Conservation (phyloP, 2,113 vertebrate genomes). For the Raja brachyura region DNA sequence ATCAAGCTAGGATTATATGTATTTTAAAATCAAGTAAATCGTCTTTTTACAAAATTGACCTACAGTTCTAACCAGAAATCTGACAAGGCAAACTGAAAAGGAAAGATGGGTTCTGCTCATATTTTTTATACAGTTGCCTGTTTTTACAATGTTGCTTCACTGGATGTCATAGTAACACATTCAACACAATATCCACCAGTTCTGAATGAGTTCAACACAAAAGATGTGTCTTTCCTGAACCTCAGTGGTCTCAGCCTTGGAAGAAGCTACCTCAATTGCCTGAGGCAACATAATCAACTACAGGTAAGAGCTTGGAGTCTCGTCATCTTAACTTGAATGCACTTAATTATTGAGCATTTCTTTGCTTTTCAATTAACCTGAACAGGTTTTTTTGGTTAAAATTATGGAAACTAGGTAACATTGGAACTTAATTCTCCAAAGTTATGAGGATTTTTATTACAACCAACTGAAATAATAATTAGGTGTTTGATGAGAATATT, state of each 20-base stretch:
- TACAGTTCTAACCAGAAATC: not conserved
- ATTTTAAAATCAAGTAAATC: not conserved
- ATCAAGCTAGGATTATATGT: not conserved
- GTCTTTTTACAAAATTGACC: not conserved
- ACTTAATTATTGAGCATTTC: not conserved
- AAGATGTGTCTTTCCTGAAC: slow-evolving; percentile 13
- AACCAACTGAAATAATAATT: not conserved
- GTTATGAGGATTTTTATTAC: not conserved
- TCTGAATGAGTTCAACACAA: not conserved
- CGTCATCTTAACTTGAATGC: not conserved
- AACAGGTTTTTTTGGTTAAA: too few species aligned
- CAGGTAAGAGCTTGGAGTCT: slow-evolving; percentile 13
- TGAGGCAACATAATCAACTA: not conserved
- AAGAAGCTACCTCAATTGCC: not conserved
- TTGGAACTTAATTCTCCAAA: not conserved
- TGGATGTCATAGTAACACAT: not conserved
- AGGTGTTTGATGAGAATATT: not conserved
- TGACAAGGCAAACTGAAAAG: not conserved
- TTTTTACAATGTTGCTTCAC: not conserved
- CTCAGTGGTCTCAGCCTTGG: not conserved
- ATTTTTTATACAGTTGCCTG: not conserved
- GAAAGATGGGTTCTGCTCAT: not conserved
- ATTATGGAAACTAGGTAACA: not conserved
- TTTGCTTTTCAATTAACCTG: too few species aligned
- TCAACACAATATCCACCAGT: not conserved